Base-by-base conservation (phyloP, 2,888 invertebrate species). In the Rhynchonema sp. region DNA sequence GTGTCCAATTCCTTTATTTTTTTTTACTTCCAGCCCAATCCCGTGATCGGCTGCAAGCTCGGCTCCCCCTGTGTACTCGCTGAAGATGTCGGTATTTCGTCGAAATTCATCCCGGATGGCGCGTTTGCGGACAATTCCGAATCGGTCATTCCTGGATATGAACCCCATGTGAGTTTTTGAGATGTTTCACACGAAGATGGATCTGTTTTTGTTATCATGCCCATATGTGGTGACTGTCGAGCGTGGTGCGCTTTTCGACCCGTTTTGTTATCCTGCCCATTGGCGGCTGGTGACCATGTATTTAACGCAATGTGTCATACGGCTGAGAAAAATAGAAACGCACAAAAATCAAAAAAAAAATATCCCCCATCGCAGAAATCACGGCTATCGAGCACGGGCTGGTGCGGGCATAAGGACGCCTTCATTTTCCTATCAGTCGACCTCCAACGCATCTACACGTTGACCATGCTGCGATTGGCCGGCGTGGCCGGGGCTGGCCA, bases 381-480 rank as follows among this genome's bases (percentile, higher is more conserved):
- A 1, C 63, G 72, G 30, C 61, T 72, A 64, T 66, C 66, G 13
- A 69, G 69, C 0, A 67, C 67, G 20, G 72, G 72, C 30, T 72
- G 72, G 72, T 72, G 72, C 63, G 90, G 89, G 70, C 86, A 87
- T 77, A 73, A 73, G 60, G 92, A 92, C 77, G 86, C 90, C 0
- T 91, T 92, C 70, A 91, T 91, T 0, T 92, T 91, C 69, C 87
- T 91, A 9, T 90, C 87, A 70, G 90, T 94, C 0, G 92, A 94
- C 75, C 80, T 94, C 64, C 91, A 91, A 52, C 84, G 86, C 76
- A 84, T 90, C n/a, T 87, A 84, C 73, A 81, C 90, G 66, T 86
- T 72, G 59, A 72, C 70, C 3, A 69, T 68, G 20, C 61, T 72
- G 38, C 64, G 72, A 20, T n/a, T 73, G 55, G 38, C 54, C 2